Evolutionary conservation across 2,888 invertebrate species (phyloP).

Genomic region (Spilosoma lubricipeda): DNA sequence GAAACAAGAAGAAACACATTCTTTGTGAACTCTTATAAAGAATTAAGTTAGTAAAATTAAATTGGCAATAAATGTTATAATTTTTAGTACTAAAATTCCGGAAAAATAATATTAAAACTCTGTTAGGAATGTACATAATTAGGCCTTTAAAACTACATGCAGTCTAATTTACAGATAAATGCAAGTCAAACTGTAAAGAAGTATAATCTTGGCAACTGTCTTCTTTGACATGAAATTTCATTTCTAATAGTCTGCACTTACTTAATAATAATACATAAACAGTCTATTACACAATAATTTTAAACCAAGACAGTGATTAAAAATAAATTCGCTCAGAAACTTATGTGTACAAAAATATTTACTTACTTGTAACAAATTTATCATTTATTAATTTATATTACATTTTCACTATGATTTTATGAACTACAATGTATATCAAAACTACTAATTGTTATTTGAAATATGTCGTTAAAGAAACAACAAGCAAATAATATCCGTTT

Average conservation of each 20-base stretch:
- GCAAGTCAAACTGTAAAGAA: constrained; percentile 9
- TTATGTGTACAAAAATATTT: constrained; percentile 52
- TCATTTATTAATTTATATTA: constrained; percentile 43
- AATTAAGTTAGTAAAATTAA: constrained; percentile 2
- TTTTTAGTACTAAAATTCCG: constrained; percentile 16
- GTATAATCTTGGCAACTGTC: background rate
- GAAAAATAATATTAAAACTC: constrained; percentile 15
- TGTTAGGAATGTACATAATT: constrained; percentile 38
- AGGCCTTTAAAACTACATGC: constrained; percentile 7
- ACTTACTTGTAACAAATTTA: constrained; percentile 36
- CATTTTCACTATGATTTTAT: constrained; percentile 47
- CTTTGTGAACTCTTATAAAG: background rate
- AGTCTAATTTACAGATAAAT: constrained; percentile 22
- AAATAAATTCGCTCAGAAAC: constrained; percentile 54
- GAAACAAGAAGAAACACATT: background rate
- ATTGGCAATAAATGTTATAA: constrained; percentile 36
- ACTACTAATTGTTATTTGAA: constrained; percentile 36
- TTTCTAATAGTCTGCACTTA: background rate
- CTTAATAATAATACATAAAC: background rate
- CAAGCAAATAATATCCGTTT: constrained; percentile 38
- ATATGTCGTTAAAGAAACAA: constrained; percentile 40
- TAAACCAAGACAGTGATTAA: constrained; percentile 33
- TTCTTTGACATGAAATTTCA: background rate
- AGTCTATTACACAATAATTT: constrained; percentile 27
- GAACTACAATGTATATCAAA: constrained; percentile 42